Evolutionary conservation across 2,888 invertebrate genomes (phyloP), one percentile per base, ranked within the genome.

Genomic region (Actias luna): DNA sequence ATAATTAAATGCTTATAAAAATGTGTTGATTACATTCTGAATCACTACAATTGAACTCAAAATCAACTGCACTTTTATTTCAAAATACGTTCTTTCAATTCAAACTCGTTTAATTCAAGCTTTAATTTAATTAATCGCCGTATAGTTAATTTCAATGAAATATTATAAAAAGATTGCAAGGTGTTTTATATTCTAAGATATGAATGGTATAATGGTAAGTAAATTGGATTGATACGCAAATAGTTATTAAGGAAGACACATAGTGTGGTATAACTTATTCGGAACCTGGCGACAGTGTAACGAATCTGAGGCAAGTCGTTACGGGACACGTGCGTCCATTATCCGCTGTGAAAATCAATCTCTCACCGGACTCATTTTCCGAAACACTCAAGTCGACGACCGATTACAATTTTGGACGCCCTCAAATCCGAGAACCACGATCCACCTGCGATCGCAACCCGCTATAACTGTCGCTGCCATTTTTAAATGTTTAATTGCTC

Each of bases 311-410:
- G 75, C 79, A 77, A 75, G 75, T 76, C 78, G 66, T 64, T 71
- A 68, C 68, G 65, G 67, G 81, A 83, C 92, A 89, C 92, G 92
- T 89, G 92, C 92, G 90, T 92, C 88, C 79, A 79, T 87, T 89
- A 91, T 89, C 80, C 79, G 85, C 89, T 90, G 88, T 90, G 90
- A 80, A 89, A 92, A 92, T 92, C 87, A 85, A 90, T 89, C 88
- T 73, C 73, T 72, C 74, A 82, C 79, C 80, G 78, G 76, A 69
- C 74, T 77, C 74, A 81, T 90, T 86, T 87, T 83, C 86, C 84
- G 82, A 85, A 84, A 83, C 83, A 79, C 79, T 71, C 61, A 72
- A 83, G 88, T 81, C 87, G 81, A 77, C 84, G 89, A 71, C 91
- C 91, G 91, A 91, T 90, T 89, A 73, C 79, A 73, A 85, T 87